Conservation (phyloP, 2,797 vertebrate genomes). For the Pristis pectinata region DNA sequence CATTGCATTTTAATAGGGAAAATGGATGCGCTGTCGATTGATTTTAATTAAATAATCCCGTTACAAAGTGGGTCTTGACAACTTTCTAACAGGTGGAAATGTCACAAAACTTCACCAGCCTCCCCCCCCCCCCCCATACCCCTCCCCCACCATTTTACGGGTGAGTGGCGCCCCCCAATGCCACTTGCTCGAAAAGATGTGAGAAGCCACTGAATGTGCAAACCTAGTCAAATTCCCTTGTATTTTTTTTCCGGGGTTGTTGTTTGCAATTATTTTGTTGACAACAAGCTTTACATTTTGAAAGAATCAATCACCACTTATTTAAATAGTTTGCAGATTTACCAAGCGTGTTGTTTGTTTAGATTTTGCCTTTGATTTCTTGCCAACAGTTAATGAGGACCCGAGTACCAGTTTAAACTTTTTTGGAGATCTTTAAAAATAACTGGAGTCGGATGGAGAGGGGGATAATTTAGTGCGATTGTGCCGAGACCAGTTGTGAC, state of each 20-base stretch:
- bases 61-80: not conserved
- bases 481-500: not conserved
- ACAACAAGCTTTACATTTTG: not conserved
- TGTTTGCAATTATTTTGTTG: not conserved
- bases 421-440: no score
- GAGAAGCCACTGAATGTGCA: not conserved
- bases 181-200: not conserved
- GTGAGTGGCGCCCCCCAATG: not conserved
- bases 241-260: not conserved
- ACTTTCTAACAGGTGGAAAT: not conserved
- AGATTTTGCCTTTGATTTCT: no score
- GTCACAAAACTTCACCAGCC: not conserved
- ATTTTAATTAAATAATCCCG: not conserved
- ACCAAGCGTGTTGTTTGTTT: not conserved
- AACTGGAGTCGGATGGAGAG: not conserved
- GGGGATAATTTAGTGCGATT: not conserved
- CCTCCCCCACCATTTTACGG: not conserved
- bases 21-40: not conserved
- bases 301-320: not conserved
- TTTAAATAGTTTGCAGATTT: not conserved
- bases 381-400: no score
- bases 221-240: not conserved
- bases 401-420: no score
- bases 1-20: not conserved
- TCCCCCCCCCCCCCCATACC: no score